These are phyloP conservation scores for Menidia menidia DNA, from an alignment of 2,797 vertebrate genomes.

Conservation along the genomic window DNA sequence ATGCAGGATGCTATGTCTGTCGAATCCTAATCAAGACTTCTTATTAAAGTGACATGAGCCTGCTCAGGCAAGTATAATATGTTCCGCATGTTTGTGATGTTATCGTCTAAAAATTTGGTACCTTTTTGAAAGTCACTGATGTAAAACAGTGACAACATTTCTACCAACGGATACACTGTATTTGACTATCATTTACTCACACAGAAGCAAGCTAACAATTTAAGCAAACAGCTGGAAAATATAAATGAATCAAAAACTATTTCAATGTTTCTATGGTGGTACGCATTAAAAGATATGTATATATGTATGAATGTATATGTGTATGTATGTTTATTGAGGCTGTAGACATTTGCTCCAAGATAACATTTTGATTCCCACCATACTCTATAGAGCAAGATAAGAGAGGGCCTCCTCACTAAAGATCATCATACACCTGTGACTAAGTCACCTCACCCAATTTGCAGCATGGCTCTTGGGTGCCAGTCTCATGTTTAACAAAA, in stretches of 20 bases:
- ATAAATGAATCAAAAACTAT: background rate
- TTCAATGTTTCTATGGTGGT: constrained; percentile 5
- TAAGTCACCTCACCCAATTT: constrained; percentile 76
- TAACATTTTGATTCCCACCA: constrained; percentile 26
- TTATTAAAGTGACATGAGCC: constrained; percentile 68
- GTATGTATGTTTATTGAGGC: too few relatives aligned
- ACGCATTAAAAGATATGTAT: constrained; percentile 26
- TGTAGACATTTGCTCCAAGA: constrained; percentile 43
- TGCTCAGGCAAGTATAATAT: constrained; percentile 43
- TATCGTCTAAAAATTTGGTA: constrained; percentile 27
- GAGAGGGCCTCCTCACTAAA: background rate
- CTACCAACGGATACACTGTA: constrained; percentile 8
- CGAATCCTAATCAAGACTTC: constrained; percentile 81
- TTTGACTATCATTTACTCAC: constrained; percentile 11
- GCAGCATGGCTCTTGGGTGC: constrained; percentile 78
- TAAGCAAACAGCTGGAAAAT: background rate
- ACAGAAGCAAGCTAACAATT: constrained; percentile 13
- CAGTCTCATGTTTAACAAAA: constrained; percentile 83
- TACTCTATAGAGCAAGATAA: constrained; percentile 21
- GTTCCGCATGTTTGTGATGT: constrained; percentile 28
- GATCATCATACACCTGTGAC: constrained; percentile 42
- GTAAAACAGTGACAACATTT: constrained; percentile 15
- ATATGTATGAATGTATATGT: too few relatives aligned
- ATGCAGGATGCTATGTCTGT: constrained; percentile 68
- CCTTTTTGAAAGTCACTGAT: constrained; percentile 13